Conservation (phyloP, 2,797 vertebrate genomes). For the Linurgus olivaceus region DNA sequence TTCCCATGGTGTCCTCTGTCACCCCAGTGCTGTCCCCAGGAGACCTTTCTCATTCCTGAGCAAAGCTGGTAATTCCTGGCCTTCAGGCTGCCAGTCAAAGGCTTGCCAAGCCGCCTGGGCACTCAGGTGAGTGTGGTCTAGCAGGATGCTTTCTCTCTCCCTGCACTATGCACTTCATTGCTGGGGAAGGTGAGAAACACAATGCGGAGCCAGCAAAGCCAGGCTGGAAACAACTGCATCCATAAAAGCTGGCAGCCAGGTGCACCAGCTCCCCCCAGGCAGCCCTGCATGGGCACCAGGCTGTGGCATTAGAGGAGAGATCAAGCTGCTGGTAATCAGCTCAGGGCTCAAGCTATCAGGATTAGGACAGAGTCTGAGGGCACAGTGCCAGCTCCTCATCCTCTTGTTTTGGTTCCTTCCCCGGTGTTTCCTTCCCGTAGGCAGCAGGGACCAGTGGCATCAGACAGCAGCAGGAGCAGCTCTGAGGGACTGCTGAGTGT, state of each 20-base stretch:
- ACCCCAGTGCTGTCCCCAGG: background rate
- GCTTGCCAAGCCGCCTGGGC: background rate
- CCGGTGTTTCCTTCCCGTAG: background rate
- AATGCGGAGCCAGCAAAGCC: background rate
- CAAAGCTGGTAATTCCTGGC: background rate
- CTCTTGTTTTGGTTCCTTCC: background rate
- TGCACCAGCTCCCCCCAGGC: rapidly evolving
- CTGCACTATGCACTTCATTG: background rate
- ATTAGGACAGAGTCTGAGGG: background rate
- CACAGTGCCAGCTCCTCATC: background rate
- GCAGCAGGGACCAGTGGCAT: background rate
- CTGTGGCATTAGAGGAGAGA: background rate
- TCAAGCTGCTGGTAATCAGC: conserved; percentile 34
- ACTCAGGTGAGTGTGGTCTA: background rate
- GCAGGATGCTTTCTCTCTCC: background rate
- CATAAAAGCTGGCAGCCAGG: background rate
- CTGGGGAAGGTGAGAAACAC: background rate
- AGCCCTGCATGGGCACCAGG: background rate
- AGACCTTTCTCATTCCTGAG: conserved; percentile 1
- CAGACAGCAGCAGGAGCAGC: background rate
- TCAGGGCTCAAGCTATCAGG: background rate
- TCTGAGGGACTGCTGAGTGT: background rate
- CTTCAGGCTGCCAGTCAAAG: background rate
- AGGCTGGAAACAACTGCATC: background rate
- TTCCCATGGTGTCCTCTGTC: background rate